A percentile compares a stretch with the other conserved stretches of the same genome.
Conservation (phyloP, 2,113 vertebrate genomes). For the Equus przewalskii region DNA sequence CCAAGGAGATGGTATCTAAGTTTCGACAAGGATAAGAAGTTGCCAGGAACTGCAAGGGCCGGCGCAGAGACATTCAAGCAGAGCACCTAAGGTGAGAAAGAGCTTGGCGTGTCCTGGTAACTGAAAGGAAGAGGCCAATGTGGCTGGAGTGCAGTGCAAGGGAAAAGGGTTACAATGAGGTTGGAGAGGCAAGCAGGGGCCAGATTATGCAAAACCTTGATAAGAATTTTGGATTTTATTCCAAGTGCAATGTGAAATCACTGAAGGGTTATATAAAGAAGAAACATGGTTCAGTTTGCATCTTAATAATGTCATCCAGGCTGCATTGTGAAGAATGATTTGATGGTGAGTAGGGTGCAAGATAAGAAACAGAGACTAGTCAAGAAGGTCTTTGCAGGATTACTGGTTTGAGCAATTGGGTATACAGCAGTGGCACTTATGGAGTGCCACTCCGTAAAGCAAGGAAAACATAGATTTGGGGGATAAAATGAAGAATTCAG, state of each 20-base stretch:
- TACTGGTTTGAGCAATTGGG: background rate
- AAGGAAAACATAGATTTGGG: background rate
- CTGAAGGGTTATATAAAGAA: background rate
- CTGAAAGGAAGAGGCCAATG: background rate
- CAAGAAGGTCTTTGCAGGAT: background rate
- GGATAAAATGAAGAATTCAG: background rate
- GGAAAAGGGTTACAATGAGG: background rate
- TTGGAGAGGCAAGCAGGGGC: background rate
- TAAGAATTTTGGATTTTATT: slow-evolving; percentile 31
- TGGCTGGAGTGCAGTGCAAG: background rate
- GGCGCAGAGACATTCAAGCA: background rate
- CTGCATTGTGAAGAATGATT: background rate
- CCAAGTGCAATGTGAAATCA: background rate
- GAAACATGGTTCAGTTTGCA: background rate
- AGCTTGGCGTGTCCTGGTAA: background rate
- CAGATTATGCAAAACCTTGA: background rate
- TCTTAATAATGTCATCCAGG: slow-evolving; percentile 25
- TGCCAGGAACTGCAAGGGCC: background rate
- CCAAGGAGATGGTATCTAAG: background rate
- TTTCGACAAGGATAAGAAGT: background rate
- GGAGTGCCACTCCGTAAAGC: background rate
- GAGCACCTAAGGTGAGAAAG: background rate
- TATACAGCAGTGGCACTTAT: background rate
- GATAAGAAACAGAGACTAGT: background rate
- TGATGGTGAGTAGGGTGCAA: background rate